Evolutionary conservation across 2,888 invertebrate species (phyloP).

Genomic region (Campopleginae sp.): DNA sequence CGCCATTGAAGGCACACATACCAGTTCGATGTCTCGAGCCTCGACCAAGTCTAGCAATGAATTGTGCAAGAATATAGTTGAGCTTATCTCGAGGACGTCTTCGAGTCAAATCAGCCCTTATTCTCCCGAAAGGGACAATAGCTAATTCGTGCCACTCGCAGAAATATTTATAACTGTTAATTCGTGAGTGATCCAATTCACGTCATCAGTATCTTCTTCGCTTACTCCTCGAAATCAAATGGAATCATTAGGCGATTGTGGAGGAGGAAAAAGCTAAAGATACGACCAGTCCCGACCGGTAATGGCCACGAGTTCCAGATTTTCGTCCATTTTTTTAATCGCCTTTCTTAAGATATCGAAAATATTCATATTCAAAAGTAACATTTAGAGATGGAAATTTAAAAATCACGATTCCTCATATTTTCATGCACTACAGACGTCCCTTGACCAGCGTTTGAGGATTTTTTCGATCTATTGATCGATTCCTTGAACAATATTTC

Average conservation of each 20-base stretch:
- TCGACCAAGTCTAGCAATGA: constrained; percentile 25
- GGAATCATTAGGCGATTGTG: background rate
- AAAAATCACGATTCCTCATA: too few relatives aligned
- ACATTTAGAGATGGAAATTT: too few relatives aligned
- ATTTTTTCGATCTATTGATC: too few relatives aligned
- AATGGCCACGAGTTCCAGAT: too few relatives aligned
- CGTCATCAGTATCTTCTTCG: background rate
- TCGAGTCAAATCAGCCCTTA: background rate
- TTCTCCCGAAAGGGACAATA: background rate
- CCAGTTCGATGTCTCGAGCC: constrained; percentile 30
- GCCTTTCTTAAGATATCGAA: too few relatives aligned
- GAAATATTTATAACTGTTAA: constrained; percentile 3
- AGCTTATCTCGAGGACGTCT: constrained; percentile 43
- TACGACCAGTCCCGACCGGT: too few relatives aligned
- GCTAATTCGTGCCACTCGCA: background rate
- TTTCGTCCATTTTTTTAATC: too few relatives aligned
- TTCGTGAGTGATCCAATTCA: background rate
- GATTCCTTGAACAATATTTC: too few relatives aligned
- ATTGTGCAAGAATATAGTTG: constrained; percentile 18
- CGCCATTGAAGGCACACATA: constrained; percentile 55
- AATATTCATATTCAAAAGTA: too few relatives aligned
- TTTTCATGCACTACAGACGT: too few relatives aligned
- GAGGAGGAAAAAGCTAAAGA: background rate
- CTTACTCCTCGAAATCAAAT: background rate
- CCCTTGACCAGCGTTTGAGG: too few relatives aligned